phyloP scores from a whole-genome alignment of 1,140 invertebrate species.

The Paralvinella palmiformis region DNA sequence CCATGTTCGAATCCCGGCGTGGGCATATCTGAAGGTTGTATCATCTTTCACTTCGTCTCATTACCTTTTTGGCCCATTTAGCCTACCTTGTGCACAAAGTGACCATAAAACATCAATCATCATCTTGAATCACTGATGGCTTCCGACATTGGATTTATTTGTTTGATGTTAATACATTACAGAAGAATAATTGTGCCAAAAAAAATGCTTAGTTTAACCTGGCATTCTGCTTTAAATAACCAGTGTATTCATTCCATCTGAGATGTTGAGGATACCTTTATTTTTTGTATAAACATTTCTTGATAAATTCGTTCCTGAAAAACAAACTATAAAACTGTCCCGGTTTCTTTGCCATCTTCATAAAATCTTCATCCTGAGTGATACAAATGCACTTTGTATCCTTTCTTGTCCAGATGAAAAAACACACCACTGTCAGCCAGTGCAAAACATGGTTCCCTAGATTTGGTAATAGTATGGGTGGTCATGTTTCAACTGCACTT shows the following conservation, averaged over 20 bases:
- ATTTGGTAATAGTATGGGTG: constrained; percentile 22
- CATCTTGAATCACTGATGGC: constrained; percentile 11
- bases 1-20: too few relatives aligned
- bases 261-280: background rate
- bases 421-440: constrained; percentile 15
- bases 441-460: constrained; percentile 21
- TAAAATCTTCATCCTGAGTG: constrained; percentile 9
- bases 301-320: constrained; percentile 2
- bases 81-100: too few relatives aligned
- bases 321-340: background rate
- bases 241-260: background rate
- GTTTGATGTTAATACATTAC: constrained; percentile 21
- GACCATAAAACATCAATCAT: too few relatives aligned
- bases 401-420: constrained; percentile 22
- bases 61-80: too few relatives aligned
- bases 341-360: constrained; percentile 5
- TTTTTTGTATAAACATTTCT: background rate
- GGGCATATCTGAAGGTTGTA: too few relatives aligned
- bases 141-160: constrained; percentile 20
- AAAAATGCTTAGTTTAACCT: background rate
- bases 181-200: constrained; percentile 22
- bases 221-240: background rate
- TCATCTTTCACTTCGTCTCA: too few relatives aligned
- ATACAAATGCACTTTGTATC: constrained; percentile 15
- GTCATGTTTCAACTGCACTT: constrained; percentile 15